Conservation (phyloP, 2,797 vertebrate species). For the Pelochelys cantorii region DNA sequence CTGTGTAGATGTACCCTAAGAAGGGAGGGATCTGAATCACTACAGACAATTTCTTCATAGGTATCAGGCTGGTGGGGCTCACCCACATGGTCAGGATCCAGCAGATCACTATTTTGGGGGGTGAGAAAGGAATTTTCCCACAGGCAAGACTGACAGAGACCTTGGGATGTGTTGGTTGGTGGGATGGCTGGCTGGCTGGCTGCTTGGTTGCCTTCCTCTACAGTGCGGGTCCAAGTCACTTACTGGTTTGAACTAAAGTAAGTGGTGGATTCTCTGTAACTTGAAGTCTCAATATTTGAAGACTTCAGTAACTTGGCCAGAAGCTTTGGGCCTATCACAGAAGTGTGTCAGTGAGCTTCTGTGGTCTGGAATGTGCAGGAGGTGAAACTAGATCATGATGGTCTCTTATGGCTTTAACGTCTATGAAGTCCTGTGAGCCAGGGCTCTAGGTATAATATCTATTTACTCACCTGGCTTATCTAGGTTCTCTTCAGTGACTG, state of each 20-base stretch:
- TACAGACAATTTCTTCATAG: neutral
- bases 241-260: neutral
- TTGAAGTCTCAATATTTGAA: neutral
- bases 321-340: neutral
- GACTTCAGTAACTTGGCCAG: neutral
- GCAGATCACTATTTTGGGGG: neutral
- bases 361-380: neutral
- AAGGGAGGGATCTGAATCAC: neutral
- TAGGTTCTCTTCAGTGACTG: slow-evolving; percentile 55
- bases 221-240: neutral
- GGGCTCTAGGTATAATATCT: neutral
- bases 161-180: neutral
- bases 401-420: neutral
- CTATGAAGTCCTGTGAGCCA: neutral
- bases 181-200: no score
- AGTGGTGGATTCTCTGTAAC: neutral
- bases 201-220: neutral
- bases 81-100: neutral
- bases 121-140: neutral
- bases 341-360: neutral
- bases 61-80: neutral
- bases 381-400: neutral
- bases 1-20: no score
- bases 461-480: slow-evolving; percentile 76
- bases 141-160: neutral